phyloP scores from a whole-genome alignment of 1,140 invertebrate species.

The Laupala kohalensis region DNA sequence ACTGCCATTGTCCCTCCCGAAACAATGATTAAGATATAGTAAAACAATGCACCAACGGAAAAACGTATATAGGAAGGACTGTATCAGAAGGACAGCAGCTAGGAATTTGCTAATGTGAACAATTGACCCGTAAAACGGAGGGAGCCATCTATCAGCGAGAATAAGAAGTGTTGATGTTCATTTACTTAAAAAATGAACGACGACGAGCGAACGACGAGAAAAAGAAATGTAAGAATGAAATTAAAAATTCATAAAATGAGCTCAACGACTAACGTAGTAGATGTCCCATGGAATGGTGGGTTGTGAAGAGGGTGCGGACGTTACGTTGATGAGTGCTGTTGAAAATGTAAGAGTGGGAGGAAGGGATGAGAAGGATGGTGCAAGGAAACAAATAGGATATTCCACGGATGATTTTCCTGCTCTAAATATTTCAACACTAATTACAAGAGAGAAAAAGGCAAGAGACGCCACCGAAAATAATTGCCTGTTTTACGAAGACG shows the following conservation, averaged over 20 bases:
- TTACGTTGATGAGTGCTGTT: background rate
- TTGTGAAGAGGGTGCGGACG: background rate
- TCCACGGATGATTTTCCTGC: background rate
- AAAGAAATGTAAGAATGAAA: background rate
- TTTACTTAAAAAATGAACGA: background rate
- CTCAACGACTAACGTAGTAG: background rate
- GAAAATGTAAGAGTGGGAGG: background rate
- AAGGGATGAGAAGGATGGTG: background rate
- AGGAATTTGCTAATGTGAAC: background rate
- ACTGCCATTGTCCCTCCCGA: background rate
- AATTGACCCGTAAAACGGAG: background rate
- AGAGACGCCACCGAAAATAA: background rate
- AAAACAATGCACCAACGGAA: background rate
- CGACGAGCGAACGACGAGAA: background rate
- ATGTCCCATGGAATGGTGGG: background rate
- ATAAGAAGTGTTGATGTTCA: background rate
- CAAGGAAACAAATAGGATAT: background rate
- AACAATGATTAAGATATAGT: background rate
- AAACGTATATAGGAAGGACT: background rate
- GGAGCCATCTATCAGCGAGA: background rate
- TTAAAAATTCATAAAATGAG: background rate
- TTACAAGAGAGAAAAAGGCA: background rate
- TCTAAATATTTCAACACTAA: background rate
- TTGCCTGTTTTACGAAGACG: background rate
- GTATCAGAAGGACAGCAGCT: background rate